These are phyloP conservation scores for Bruchidius siliquastri DNA, from an alignment of 2,888 invertebrate species.

Conservation along the genomic window DNA sequence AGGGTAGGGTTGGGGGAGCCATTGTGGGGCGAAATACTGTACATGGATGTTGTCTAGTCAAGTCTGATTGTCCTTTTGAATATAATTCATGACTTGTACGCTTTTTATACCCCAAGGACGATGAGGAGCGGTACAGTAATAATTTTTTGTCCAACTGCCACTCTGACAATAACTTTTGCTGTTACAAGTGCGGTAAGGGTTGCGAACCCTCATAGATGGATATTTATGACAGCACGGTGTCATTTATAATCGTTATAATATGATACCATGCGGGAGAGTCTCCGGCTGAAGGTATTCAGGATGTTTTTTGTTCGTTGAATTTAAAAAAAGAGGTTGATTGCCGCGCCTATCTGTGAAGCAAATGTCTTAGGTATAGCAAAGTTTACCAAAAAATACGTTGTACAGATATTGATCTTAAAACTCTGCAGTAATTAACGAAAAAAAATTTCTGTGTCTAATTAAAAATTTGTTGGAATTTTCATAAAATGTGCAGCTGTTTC, in stretches of 20 bases:
- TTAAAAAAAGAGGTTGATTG: too few relatives aligned
- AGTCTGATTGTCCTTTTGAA: background rate
- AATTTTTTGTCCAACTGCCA: background rate
- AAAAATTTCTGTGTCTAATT: too few relatives aligned
- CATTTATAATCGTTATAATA: background rate
- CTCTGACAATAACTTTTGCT: background rate
- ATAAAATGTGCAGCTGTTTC: too few relatives aligned
- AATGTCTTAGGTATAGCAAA: too few relatives aligned
- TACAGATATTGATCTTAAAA: too few relatives aligned
- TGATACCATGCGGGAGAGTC: background rate
- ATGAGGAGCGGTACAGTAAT: background rate
- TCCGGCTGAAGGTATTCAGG: background rate
- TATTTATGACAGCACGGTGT: background rate
- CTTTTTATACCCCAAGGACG: background rate
- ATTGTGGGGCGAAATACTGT: background rate
- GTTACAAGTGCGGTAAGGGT: background rate
- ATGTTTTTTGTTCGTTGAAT: too few relatives aligned
- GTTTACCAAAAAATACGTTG: too few relatives aligned
- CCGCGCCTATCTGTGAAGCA: too few relatives aligned
- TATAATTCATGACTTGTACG: background rate
- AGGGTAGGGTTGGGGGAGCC: background rate
- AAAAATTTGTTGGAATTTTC: too few relatives aligned
- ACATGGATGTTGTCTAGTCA: background rate
- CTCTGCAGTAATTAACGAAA: too few relatives aligned
- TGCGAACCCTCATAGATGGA: background rate